phyloP scores from a whole-genome alignment of 2,797 vertebrate species.

The Capromys pilorides region DNA sequence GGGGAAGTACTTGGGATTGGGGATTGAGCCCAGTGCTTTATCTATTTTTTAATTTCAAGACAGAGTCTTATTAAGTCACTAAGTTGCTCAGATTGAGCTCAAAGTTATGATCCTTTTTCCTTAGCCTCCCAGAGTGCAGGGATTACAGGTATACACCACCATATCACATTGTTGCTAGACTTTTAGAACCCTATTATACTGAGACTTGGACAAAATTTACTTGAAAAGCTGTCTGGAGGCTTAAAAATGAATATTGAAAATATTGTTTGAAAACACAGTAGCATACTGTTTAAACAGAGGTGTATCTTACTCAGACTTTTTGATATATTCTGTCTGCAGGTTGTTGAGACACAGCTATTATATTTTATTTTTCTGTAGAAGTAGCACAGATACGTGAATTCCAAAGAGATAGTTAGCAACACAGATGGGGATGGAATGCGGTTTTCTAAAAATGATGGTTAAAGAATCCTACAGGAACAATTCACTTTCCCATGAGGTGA shows the following conservation, averaged over 20 bases:
- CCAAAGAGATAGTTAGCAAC: neutral
- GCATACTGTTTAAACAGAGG: neutral
- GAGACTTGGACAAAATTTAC: slow-evolving; percentile 43
- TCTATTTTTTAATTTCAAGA: neutral
- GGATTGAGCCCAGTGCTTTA: neutral
- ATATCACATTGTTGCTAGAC: neutral
- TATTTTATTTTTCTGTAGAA: slow-evolving; percentile 32
- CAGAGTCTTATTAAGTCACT: neutral
- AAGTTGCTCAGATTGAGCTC: neutral
- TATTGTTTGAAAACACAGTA: neutral
- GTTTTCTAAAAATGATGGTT: neutral
- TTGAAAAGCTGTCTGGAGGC: neutral
- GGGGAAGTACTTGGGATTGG: neutral
- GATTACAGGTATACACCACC: neutral
- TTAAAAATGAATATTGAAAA: neutral
- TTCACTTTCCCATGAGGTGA: neutral
- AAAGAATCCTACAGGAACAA: neutral
- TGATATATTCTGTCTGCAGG: neutral
- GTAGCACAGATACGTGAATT: neutral
- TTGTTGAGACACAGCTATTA: neutral
- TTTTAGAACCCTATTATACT: neutral
- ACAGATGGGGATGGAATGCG: neutral
- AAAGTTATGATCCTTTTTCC: neutral
- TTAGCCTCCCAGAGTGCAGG: neutral
- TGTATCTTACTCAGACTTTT: neutral